Base-by-base conservation (phyloP, 2,797 vertebrate species). In the Phataginus tricuspis region DNA sequence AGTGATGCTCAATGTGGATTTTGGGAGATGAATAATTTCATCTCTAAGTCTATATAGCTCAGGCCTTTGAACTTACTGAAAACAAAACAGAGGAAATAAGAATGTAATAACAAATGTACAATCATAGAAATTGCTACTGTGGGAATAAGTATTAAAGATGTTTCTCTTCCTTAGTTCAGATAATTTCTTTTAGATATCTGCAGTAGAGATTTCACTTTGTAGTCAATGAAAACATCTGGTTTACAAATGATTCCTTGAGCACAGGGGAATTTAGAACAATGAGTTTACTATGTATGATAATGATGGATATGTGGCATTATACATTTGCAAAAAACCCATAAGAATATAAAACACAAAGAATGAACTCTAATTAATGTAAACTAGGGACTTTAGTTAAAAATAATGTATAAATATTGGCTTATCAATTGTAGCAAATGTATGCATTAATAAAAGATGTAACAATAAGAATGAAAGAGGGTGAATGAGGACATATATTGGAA, bases 11-110 rank as follows among this genome's bases (percentile, higher is more conserved):
- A 2, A 37, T 42, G n/a, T 92, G 72, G 92, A 94, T 95, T 85
- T 90, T 49, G 13, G 29, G 45, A 90, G 13, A 80, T 71, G 27
- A 61, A 82, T 92, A 86, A n/a, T 93, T 83, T 91, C 69, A 59
- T 18, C 51, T 78, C 49, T 90, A 82, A 77, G 31, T 84, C 39
- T 1, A 69, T 79, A 42, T 77, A 79, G 74, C 7, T 34, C 89
- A 95, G 31, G 7, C 2, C 31, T 49, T 83, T 93, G 53, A 95
- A 93, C 69, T 94, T 66, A 39, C 29, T 61, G 16, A 3, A 21
- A 45, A 72, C 18, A 25, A 19, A 75, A n/a, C 45, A 84, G 72
- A 64, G 1, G 21, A 91, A 80, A 91, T 16, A 64, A 88, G 21
- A 95, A 77, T 77, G 15, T 10, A 88, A 39, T 49, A 53, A 37